Evolutionary conservation across 2,888 invertebrate species (phyloP).

Genomic region (Bimastos eiseni): DNA sequence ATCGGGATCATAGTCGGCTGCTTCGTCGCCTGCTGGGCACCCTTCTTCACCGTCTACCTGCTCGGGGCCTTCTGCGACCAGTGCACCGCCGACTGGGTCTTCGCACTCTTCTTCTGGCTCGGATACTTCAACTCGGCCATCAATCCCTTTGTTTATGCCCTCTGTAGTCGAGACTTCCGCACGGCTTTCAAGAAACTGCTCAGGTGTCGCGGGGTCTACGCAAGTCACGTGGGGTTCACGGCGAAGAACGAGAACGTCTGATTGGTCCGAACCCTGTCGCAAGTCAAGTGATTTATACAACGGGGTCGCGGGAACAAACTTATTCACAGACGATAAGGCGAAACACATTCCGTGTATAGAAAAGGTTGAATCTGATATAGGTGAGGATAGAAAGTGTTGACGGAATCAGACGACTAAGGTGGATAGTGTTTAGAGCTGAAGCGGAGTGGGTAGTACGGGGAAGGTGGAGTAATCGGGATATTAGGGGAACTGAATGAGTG

Average conservation of each 20-base stretch:
- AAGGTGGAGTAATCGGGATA: no score
- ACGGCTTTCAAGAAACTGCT: slow-evolving; percentile 91
- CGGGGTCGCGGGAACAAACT: not conserved
- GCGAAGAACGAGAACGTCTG: not conserved
- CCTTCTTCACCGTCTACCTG: slow-evolving; percentile 93
- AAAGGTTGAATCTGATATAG: no score
- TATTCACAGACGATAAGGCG: not conserved
- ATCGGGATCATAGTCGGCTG: slow-evolving; percentile 95
- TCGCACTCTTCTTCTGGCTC: slow-evolving; percentile 92
- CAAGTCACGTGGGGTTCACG: not conserved
- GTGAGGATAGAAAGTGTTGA: no score
- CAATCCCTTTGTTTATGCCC: slow-evolving; percentile 90
- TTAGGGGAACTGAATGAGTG: no score
- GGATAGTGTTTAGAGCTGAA: no score
- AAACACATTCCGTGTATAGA: not conserved
- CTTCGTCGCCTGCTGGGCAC: slow-evolving; percentile 94
- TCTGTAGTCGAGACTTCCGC: slow-evolving; percentile 91
- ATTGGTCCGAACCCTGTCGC: not conserved
- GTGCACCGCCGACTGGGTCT: slow-evolving; percentile 78
- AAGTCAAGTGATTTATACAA: not conserved
- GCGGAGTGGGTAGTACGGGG: no score
- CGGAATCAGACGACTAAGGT: no score
- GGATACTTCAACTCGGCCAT: slow-evolving; percentile 96
- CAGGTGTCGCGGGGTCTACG: slow-evolving; percentile 66
- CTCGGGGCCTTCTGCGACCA: slow-evolving; percentile 78